Conservation (phyloP, 2,888 invertebrate genomes). For the Caenorhabditis doughertyi region DNA sequence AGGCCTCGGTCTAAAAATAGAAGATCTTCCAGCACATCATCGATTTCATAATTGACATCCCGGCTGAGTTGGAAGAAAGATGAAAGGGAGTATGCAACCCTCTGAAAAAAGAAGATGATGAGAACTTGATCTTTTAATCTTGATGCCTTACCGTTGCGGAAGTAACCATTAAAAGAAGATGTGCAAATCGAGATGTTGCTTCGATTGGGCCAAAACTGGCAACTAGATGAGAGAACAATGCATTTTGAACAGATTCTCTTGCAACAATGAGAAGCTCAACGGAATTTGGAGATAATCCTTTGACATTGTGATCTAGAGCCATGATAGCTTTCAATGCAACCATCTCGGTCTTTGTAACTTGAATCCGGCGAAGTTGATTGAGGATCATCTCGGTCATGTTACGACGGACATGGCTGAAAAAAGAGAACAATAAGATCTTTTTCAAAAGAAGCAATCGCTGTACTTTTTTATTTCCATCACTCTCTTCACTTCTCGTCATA, state of each 20-base stretch:
- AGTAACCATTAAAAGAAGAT: constrained; percentile 76
- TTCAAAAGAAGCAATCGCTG: background rate
- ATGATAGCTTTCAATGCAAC: constrained; percentile 80
- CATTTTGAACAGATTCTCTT: constrained; percentile 79
- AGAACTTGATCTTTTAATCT: constrained; percentile 16
- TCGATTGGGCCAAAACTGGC: constrained; percentile 57
- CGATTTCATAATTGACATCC: constrained; percentile 63
- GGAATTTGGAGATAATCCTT: constrained; percentile 64
- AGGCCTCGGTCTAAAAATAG: constrained; percentile 61
- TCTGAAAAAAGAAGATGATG: constrained; percentile 65
- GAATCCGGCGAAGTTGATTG: constrained; percentile 66
- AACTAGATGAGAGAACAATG: constrained; percentile 76
- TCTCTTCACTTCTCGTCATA: background rate
- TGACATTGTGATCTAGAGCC: constrained; percentile 78
- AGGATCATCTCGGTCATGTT: constrained; percentile 70
- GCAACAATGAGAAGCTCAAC: constrained; percentile 56
- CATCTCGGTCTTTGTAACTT: constrained; percentile 75
- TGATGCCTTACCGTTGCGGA: constrained; percentile 73
- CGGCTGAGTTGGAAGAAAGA: constrained; percentile 68
- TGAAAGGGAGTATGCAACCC: constrained; percentile 71
- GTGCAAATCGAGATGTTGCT: constrained; percentile 78
- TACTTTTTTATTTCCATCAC: background rate
- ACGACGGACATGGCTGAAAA: constrained; percentile 68
- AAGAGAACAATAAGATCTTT: background rate
- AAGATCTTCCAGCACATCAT: constrained; percentile 69